Percentiles rank a stretch among this genome's conserved stretches.
Conservation (phyloP, 1,140 invertebrate genomes). For the Theocolax elegans region DNA sequence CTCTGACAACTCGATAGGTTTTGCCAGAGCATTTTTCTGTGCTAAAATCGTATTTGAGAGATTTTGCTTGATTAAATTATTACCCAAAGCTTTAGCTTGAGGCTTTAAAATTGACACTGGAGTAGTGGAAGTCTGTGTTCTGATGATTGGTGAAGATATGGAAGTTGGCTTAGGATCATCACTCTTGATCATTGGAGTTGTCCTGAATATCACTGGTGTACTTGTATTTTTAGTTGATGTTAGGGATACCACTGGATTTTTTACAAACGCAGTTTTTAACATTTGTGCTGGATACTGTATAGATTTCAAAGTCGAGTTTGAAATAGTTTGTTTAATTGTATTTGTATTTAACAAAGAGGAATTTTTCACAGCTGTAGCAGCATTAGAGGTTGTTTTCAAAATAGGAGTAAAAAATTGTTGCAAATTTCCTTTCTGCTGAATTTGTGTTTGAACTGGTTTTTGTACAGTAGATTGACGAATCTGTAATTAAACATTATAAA, state of each 20-base stretch:
- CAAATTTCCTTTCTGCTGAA: slow-evolving; percentile 44
- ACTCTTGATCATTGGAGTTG: slow-evolving; percentile 49
- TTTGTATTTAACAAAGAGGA: slow-evolving; percentile 47
- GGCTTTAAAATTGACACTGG: slow-evolving; percentile 60
- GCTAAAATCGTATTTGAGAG: not conserved
- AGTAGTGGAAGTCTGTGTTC: slow-evolving; percentile 43
- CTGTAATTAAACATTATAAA: slow-evolving; percentile 36
- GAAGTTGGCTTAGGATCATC: slow-evolving; percentile 46
- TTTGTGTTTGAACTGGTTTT: slow-evolving; percentile 41
- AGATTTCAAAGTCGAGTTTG: slow-evolving; percentile 47
- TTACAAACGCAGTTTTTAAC: slow-evolving; percentile 45
- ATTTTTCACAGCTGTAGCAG: slow-evolving; percentile 41
- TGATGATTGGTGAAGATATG: slow-evolving; percentile 44
- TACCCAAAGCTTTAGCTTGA: slow-evolving; percentile 48
- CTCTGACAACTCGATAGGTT: slow-evolving; percentile 16
- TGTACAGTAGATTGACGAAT: slow-evolving; percentile 47
- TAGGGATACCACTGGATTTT: slow-evolving; percentile 31
- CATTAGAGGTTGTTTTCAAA: slow-evolving; percentile 42
- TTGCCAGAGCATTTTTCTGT: slow-evolving; percentile 21
- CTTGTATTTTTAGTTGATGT: slow-evolving; percentile 44
- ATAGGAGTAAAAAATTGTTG: slow-evolving; percentile 52
- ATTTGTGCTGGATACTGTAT: slow-evolving; percentile 54
- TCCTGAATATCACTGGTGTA: slow-evolving; percentile 52
- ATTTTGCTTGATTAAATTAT: slow-evolving; percentile 22
- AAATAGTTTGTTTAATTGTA: slow-evolving; percentile 27